Percentiles rank a stretch among this genome's conserved stretches.
phyloP scores from a whole-genome alignment of 2,888 invertebrate genomes.

The Lottia gigantea region DNA sequence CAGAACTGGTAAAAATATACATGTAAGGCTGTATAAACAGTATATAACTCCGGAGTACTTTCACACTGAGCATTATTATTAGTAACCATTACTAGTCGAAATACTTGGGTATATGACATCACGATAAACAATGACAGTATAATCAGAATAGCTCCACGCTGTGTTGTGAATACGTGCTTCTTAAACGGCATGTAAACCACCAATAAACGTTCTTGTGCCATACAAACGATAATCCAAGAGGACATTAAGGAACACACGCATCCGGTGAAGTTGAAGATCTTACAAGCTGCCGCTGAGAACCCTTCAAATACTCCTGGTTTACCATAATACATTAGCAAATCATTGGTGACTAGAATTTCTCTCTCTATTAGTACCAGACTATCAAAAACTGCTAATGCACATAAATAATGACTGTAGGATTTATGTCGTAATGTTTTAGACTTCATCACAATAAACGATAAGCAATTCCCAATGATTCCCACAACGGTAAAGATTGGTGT shows the following conservation, averaged over 20 bases:
- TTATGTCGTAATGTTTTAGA: conserved; percentile 54
- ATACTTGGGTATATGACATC: conserved; percentile 55
- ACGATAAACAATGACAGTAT: conserved; percentile 50
- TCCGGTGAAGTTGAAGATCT: conserved; percentile 54
- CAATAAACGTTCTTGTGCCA: conserved; percentile 60
- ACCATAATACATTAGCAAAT: conserved; percentile 35
- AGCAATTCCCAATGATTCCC: conserved; percentile 61
- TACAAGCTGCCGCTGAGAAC: conserved; percentile 54
- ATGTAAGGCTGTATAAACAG: conserved; percentile 49
- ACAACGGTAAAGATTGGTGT: conserved; percentile 54
- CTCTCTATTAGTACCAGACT: conserved; percentile 51
- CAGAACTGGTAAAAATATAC: conserved; percentile 57
- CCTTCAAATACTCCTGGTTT: conserved; percentile 32
- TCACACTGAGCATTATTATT: conserved; percentile 21
- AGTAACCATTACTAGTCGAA: conserved; percentile 40
- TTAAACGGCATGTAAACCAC: conserved; percentile 62
- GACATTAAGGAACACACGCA: conserved; percentile 60
- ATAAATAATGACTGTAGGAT: conserved; percentile 63
- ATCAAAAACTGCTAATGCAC: conserved; percentile 60
- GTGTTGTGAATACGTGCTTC: conserved; percentile 50
- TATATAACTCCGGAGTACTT: conserved; percentile 9
- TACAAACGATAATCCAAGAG: conserved; percentile 63
- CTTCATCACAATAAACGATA: conserved; percentile 61
- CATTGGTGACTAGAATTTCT: conserved; percentile 42
- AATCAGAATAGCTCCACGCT: conserved; percentile 50